These are phyloP conservation scores for Caretta caretta DNA, from an alignment of 2,113 vertebrate species.

Conservation along the genomic window DNA sequence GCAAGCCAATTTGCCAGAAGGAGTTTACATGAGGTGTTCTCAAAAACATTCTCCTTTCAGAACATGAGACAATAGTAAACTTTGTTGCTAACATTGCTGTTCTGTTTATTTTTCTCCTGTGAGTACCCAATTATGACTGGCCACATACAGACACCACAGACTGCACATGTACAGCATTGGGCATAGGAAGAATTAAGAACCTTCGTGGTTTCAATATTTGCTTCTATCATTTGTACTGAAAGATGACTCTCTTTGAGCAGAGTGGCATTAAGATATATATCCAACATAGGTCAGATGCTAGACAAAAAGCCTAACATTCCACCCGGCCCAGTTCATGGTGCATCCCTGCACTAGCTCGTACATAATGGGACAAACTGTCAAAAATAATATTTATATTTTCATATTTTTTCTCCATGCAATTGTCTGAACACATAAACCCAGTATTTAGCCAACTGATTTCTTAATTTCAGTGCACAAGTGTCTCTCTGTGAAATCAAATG, in stretches of 20 bases:
- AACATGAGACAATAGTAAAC: background rate
- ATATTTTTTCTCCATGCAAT: background rate
- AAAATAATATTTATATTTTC: background rate
- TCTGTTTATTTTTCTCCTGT: background rate
- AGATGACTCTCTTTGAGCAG: background rate
- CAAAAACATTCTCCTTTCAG: background rate
- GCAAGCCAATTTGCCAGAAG: background rate
- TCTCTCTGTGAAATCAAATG: background rate
- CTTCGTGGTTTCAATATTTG: background rate
- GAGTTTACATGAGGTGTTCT: background rate
- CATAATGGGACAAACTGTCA: background rate
- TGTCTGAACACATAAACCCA: background rate
- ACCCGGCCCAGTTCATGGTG: background rate
- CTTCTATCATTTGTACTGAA: background rate
- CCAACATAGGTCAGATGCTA: background rate
- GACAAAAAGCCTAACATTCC: background rate
- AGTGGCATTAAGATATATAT: background rate
- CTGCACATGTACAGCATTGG: background rate
- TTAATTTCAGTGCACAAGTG: background rate
- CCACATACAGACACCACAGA: background rate
- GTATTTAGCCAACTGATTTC: background rate
- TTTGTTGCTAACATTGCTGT: background rate
- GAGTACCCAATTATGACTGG: background rate
- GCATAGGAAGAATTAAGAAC: background rate
- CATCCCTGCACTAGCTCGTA: background rate